Base-by-base conservation (phyloP, 1,140 invertebrate species). In the Bombus vancouverensis region DNA sequence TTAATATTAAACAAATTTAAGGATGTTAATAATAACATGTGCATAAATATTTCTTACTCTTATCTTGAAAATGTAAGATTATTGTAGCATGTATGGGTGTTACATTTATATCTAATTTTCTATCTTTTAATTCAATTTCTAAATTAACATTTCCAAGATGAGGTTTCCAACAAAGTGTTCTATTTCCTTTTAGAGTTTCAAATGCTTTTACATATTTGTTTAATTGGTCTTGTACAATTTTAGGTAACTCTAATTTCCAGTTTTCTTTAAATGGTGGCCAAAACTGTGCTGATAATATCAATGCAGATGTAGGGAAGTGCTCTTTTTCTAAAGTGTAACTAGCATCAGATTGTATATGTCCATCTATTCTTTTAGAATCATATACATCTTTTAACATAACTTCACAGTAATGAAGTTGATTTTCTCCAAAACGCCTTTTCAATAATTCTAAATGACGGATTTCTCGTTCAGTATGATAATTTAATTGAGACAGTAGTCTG, bases 321-420 rank as follows among this genome's bases (percentile, higher is more conserved):
- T 96, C 95, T 79, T 95, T 92, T n/a, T 95, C 93, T 37, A 95
- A 93, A 78, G 95, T 95, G 90, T 96, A 97, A 92, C 95, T 96
- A 2, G 96, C 93, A 91, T 97, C 96, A 47, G 97, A 97, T 89
- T 98, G 97, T 72, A 99, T 98, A 87, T 98, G 96, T n/a, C 97
- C 96, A 95, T 99, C 99, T 68, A 99, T 98, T 89, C 97, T 96
- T 87, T 97, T 98, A 0, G 97, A 98, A 93, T 99, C 98, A 18
- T 97, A 97, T 28, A 99, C 97, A 95, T 99, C 99, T 94, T 99
- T 99, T 44, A 99, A 94, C 99, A 99, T 99, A 0, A 99, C 99
- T 96, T 99, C 99, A 96, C 99, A 99, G 89, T 98, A 98, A 95
- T 99, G 98, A 57, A 99, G 95, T 90, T 99, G 98, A 42, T 98